Evolutionary conservation across 2,797 vertebrate species (phyloP), one percentile per base, ranked within the genome.

Genomic region (Aphelocoma californica): DNA sequence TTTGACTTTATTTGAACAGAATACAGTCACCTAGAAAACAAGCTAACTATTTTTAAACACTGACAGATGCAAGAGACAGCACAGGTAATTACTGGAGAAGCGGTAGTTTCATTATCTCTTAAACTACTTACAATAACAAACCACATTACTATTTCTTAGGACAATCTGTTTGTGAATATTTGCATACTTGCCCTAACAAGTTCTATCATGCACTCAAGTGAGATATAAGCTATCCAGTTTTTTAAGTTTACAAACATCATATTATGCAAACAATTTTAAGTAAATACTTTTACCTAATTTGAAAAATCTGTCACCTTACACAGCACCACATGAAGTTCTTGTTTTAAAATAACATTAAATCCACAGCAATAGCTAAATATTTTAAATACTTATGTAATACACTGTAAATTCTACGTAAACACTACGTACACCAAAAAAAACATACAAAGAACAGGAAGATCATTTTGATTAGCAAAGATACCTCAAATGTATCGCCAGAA

Each of bases 381-480:
- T 64, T 88, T 7, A 91, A 94, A 91, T 88, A 86, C 64, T 93
- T 88, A 58, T 0, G 29, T 77, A 77, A 65, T 48, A 86, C 50
- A 93, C 66, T 78, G 21, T 85, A 87, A 95, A 66, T 29, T 73
- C 70, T 85, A 77, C 1, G 0, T 45, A 69, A 94, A 85, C 50
- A 90, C 75, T 57, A 86, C 14, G 0, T 50, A 92, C 88, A 92
- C 72, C 21, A 69, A 81, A 91, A 86, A 86, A 80, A 82, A 51
- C 58, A 79, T 45, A 86, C 48, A 90, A 92, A 88, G 88, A 91
- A 83, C 84, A 96, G 88, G 80, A 96, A 97, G 80, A 92, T 92
- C 21, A 80, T 93, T 92, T 84, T 80, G 45, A 86, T 96, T 90
- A 95, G 83, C 77, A 95, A 88, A 92, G 69, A 83, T 82, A 91